Conservation (phyloP, 2,888 invertebrate genomes). For the Branchellion lobata region DNA sequence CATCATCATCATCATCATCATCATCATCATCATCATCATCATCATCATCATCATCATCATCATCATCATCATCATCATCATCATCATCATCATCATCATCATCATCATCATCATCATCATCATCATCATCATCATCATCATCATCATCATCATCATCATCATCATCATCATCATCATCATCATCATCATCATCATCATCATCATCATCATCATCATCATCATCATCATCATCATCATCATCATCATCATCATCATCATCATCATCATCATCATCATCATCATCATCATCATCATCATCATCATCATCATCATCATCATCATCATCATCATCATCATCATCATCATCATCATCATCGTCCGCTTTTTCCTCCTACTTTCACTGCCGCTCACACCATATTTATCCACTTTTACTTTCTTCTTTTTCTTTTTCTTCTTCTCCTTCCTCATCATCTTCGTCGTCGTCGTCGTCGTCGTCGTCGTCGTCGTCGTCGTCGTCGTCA, state of each 20-base stretch:
- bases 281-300: conserved; percentile 35
- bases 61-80: background rate
- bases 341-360: background rate
- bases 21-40: background rate
- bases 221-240: conserved; percentile 42
- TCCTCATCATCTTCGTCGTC: no score
- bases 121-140: background rate
- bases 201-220: conserved; percentile 41
- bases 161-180: conserved; percentile 29
- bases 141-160: conserved; percentile 25
- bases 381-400: no score
- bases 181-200: conserved; percentile 33
- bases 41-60: conserved; percentile 18
- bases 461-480: no score
- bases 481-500: no score
- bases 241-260: conserved; percentile 39
- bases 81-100: background rate
- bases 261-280: conserved; percentile 41
- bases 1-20: conserved; percentile 15
- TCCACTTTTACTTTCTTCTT: no score
- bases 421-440: no score
- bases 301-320: conserved; percentile 35
- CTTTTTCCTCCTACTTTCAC: no score
- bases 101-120: conserved; percentile 18
- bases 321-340: conserved; percentile 5